Evolutionary conservation across 2,113 vertebrate genomes (phyloP), one percentile per base, ranked within the genome.

Genomic region (Zingel zingel): DNA sequence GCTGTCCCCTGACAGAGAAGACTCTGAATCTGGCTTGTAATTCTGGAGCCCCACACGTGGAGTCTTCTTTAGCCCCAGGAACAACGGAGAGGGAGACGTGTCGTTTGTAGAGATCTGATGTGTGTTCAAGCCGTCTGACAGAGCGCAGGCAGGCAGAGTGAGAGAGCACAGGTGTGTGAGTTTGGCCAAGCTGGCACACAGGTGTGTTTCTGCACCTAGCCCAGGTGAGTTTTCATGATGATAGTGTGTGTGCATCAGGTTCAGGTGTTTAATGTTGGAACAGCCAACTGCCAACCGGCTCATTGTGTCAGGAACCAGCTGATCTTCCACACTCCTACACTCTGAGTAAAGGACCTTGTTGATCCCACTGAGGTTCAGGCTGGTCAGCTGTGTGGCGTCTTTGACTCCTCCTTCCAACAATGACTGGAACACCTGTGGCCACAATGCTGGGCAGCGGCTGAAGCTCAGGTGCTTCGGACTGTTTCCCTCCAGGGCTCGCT

Each of bases 211-310:
- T 30, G 93, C 96, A 23, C 94, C 96, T 5, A 94, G 79, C 69
- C 89, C 95, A 16, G 95, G 92, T 0, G 95, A 88, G 87, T 95
- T 95, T 81, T 90, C 83, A 1, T 95, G 93, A 39, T 99, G 98
- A 77, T 98, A 97, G 90, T 99, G 98, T 5, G 97, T 98, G 3
- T 97, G 97, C 1, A 97, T 97, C 27, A 99, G 94, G 90, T 99
- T 99, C 79, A 99, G 94, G 89, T 97, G 97, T 33, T 90, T 94
- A 66, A 99, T 88, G 78, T 95, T 96, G 53, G 93, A 92, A 79
- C 98, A 99, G 58, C 95, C 92, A 0, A 59, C 83, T 0, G 96
- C 96, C 86, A 99, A 71, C 0, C 94, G 95, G 79, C 97, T 95
- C 83, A 98, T 81, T 62, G 96, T 96, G 70, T 90, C 86, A 0